phyloP scores from a whole-genome alignment of 2,888 invertebrate genomes.

The Meiosimyza decipiens region DNA sequence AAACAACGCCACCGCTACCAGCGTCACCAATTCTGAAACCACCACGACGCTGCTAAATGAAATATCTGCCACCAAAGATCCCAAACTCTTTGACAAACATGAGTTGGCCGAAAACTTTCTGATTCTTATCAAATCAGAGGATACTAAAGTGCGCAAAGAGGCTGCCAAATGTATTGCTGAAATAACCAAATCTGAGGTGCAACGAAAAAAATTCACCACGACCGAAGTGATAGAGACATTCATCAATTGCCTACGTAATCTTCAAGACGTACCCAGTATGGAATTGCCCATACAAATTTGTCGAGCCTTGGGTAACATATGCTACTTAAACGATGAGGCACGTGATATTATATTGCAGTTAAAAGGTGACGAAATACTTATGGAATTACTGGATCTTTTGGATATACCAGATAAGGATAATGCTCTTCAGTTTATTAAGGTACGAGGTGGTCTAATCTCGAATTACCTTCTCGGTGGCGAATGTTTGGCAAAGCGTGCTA shows the following conservation, averaged over 20 bases:
- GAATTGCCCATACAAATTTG: slow-evolving; percentile 79
- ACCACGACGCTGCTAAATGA: slow-evolving; percentile 59
- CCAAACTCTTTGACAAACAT: slow-evolving; percentile 63
- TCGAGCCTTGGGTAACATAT: slow-evolving; percentile 88
- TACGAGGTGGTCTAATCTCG: slow-evolving; percentile 80
- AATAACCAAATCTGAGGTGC: slow-evolving; percentile 80
- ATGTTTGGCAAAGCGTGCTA: slow-evolving; percentile 72
- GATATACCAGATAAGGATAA: slow-evolving; percentile 57
- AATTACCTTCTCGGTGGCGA: slow-evolving; percentile 84
- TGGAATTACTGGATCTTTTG: slow-evolving; percentile 65
- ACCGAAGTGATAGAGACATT: slow-evolving; percentile 72
- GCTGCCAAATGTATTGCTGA: slow-evolving; percentile 82
- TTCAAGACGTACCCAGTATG: slow-evolving; percentile 57
- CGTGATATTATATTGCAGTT: slow-evolving; percentile 69
- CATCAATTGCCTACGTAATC: slow-evolving; percentile 68
- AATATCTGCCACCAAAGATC: slow-evolving; percentile 64
- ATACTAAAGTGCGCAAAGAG: slow-evolving; percentile 69
- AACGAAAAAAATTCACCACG: slow-evolving; percentile 77
- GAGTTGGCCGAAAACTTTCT: slow-evolving; percentile 63
- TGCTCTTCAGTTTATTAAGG: slow-evolving; percentile 71
- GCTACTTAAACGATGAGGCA: slow-evolving; percentile 84
- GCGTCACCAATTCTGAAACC: slow-evolving; percentile 45
- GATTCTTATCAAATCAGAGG: slow-evolving; percentile 61
- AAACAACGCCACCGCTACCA: slow-evolving; percentile 50
- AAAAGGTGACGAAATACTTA: slow-evolving; percentile 69